These are phyloP conservation scores for Deroplatys truncata DNA, from an alignment of 2,888 invertebrate genomes.

Conservation along the genomic window DNA sequence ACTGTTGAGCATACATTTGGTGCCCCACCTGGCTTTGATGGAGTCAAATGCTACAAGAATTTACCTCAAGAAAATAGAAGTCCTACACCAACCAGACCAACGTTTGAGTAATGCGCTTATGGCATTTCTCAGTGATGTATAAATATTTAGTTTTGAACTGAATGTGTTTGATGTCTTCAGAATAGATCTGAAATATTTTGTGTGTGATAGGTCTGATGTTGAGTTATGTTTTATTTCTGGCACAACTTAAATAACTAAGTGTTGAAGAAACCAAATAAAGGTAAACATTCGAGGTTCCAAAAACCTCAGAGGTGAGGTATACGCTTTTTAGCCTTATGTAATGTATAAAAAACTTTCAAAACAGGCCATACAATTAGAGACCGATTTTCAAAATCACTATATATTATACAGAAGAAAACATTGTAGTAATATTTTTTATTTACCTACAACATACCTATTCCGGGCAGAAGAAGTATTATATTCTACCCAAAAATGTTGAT, in stretches of 20 bases:
- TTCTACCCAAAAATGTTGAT: too few relatives aligned
- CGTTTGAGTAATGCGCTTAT: neutral
- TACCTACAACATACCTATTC: too few relatives aligned
- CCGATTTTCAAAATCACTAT: too few relatives aligned
- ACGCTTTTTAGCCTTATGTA: too few relatives aligned
- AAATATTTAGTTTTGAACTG: neutral
- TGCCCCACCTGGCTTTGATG: neutral
- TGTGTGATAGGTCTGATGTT: neutral
- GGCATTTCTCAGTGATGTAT: neutral
- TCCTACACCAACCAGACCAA: neutral
- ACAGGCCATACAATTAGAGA: too few relatives aligned
- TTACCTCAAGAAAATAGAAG: neutral
- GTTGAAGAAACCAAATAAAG: too few relatives aligned
- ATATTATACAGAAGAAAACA: too few relatives aligned
- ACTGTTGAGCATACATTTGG: neutral
- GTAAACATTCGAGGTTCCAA: too few relatives aligned
- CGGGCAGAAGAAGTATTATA: too few relatives aligned
- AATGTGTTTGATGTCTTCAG: neutral
- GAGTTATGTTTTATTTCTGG: neutral
- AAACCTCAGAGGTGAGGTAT: too few relatives aligned
- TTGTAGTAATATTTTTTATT: too few relatives aligned
- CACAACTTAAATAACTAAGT: neutral
- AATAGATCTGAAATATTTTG: neutral
- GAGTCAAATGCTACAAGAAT: neutral
- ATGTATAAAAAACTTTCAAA: too few relatives aligned